Conservation (phyloP, 2,888 invertebrate species). For the Archips crataeganus region DNA sequence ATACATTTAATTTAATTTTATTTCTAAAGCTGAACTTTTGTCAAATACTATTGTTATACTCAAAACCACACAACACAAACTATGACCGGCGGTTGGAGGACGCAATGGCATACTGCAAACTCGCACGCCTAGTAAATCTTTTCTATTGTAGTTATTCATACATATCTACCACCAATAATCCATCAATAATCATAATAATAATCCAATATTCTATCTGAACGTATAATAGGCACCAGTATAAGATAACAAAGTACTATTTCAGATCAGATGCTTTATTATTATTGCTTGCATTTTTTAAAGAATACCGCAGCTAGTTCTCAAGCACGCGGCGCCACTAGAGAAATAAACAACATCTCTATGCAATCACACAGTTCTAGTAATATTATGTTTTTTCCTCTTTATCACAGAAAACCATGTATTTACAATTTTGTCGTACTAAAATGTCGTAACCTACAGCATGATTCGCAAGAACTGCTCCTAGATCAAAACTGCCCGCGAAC, state of each 20-base stretch:
- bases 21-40: not conserved
- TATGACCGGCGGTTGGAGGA: not conserved
- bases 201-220: not conserved
- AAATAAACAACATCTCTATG: conserved; percentile 80
- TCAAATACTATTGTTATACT: not conserved
- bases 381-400: conserved; percentile 80
- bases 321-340: conserved; percentile 69
- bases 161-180: not conserved
- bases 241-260: conserved; percentile 9
- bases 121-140: not conserved
- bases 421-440: conserved; percentile 85
- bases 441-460: conserved; percentile 78
- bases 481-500: conserved; percentile 55
- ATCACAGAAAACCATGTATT: conserved; percentile 87
- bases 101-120: not conserved
- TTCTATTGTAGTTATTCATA: conserved; percentile 1
- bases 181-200: not conserved
- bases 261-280: not conserved
- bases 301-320: conserved; percentile 56
- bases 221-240: not conserved
- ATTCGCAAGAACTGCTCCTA: conserved; percentile 70
- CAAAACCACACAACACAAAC: not conserved
- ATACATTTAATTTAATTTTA: too few species aligned
- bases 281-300: conserved; percentile 17
- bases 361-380: conserved; percentile 85